Percentiles rank a stretch among this genome's conserved stretches.
Evolutionary conservation across 2,113 vertebrate genomes (phyloP).

Genomic region (Clinocottus analis): DNA sequence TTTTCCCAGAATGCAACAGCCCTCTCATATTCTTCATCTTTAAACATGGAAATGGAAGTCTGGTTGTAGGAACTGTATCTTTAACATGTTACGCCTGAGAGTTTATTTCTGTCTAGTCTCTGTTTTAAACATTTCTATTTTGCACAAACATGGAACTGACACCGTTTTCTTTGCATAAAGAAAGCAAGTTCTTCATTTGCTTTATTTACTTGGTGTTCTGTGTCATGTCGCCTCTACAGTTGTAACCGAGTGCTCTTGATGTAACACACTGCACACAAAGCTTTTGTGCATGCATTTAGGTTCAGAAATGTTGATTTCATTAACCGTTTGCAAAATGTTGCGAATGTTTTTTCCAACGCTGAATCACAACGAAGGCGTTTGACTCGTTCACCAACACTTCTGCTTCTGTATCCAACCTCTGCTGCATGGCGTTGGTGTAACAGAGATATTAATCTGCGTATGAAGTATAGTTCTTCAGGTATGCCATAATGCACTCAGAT

Average conservation of each 20-base stretch:
- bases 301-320: neutral
- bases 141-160: conserved; percentile 67
- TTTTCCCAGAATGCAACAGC: neutral
- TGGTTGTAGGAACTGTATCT: neutral
- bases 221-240: neutral
- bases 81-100: neutral
- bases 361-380: neutral
- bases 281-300: conserved; percentile 7
- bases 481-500: neutral
- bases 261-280: conserved; percentile 43
- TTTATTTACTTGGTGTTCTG: conserved; percentile 58
- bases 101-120: neutral
- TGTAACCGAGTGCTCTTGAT: conserved; percentile 6
- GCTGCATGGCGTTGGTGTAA: neutral
- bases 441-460: neutral
- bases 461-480: neutral
- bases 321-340: neutral
- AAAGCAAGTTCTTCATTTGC: conserved; percentile 28
- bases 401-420: conserved; percentile 18
- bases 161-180: neutral
- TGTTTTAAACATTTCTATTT: conserved; percentile 49
- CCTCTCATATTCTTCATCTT: neutral
- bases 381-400: neutral
- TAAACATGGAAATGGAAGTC: neutral
- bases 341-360: neutral